Evolutionary conservation across 1,140 invertebrate species (phyloP).

Genomic region (Drosophila miranda): DNA sequence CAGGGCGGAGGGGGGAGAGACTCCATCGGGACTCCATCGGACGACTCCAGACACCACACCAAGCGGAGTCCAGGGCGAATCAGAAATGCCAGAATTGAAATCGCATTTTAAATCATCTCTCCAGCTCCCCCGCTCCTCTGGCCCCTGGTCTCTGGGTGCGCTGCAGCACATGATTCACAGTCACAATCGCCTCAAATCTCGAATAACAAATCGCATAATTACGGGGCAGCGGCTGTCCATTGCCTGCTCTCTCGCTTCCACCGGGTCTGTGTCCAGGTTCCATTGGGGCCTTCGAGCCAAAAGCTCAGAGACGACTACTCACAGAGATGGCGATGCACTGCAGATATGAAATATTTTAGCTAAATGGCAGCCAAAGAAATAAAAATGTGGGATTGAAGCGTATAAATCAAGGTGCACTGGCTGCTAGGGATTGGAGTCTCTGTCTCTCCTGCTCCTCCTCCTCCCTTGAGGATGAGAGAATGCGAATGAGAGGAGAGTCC

Average conservation of each 20-base stretch:
- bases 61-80: slow-evolving; percentile 54
- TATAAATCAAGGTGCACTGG: slow-evolving; percentile 72
- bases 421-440: slow-evolving; percentile 1
- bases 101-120: slow-evolving; percentile 82
- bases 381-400: slow-evolving; percentile 82
- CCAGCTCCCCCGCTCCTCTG: slow-evolving; percentile 21
- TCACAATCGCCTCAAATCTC: slow-evolving; percentile 82
- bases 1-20: neutral
- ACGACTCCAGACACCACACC: slow-evolving; percentile 21
- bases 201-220: slow-evolving; percentile 83
- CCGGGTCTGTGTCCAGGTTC: too few species aligned
- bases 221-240: slow-evolving; percentile 76
- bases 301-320: slow-evolving; percentile 43
- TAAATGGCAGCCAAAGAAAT: slow-evolving; percentile 79
- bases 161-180: slow-evolving; percentile 72
- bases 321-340: slow-evolving; percentile 57
- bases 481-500: slow-evolving; percentile 5
- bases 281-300: slow-evolving; percentile 29
- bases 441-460: slow-evolving; percentile 4
- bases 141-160: neutral
- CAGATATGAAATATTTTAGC: slow-evolving; percentile 81
- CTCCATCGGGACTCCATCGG: neutral
- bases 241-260: slow-evolving; percentile 28
- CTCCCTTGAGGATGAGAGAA: slow-evolving; percentile 7
- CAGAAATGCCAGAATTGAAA: slow-evolving; percentile 82